Base-by-base conservation (phyloP, 2,113 vertebrate species). In the Picathartes gymnocephalus region DNA sequence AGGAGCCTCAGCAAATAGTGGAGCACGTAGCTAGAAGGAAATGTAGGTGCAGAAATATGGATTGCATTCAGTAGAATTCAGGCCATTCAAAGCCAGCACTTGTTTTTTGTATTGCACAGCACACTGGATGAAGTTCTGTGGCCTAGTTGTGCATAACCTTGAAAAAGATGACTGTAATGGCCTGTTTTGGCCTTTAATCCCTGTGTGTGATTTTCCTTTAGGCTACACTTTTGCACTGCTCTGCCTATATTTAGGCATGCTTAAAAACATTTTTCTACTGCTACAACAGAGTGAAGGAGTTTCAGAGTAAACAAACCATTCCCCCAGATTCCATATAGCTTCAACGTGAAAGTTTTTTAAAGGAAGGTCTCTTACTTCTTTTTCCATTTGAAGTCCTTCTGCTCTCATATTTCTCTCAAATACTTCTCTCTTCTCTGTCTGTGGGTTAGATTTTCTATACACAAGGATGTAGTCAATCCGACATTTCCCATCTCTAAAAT, bases 371-470 rank as follows among this genome's bases (percentile, higher is more conserved):
- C 73, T 97, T 97, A 98, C 98, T 98, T 99, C 99, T 96, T 99
- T 99, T 80, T 99, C 99, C 98, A 99, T 98, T 42, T 99, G 98
- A 68, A 99, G 92, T 70, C 99, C 99, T 98, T 99, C 99, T 79
- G 99, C 99, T 88, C 99, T 98, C 76, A 99, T 98, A 97, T 99
- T 99, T 93, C 99, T 98, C 97, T 99, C 99, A 97, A 99, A 99
- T 53, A 99, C 94, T 90, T 99, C 99, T 92, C 99, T 98, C 95
- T 99, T 99, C 94, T 99, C 99, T 16, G 98, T 97, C 88, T 99
- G 98, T 4, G 96, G 97, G 79, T 97, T 99, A 86, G 98, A 98
- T 97, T 99, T 99, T 97, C 98, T 98, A 54, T 99, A 99, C 31
- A 99, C 99, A 81, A 99, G 98, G 95, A 99, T 98, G 96, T 99